Evolutionary conservation across 2,797 vertebrate species (phyloP), one percentile per base, ranked within the genome.

Genomic region (Rhadinocentrus ornatus): DNA sequence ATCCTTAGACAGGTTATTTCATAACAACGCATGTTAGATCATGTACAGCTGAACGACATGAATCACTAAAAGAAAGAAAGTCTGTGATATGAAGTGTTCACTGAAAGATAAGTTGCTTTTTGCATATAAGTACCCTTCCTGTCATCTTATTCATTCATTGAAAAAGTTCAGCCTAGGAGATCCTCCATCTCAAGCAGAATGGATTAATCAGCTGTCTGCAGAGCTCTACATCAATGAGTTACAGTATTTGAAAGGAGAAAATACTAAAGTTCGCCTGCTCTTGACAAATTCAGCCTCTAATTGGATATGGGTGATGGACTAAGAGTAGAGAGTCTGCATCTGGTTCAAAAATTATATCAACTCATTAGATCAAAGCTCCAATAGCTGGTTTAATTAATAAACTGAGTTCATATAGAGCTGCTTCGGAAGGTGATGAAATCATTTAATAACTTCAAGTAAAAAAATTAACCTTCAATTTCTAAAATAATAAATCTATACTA

Each of bases 281-380:
- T 80, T 89, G 78, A 81, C 72, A 91, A 86, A 89, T 78, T 83
- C 81, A 55, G 27, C 71, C 72, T 90, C 89, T 93, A 93, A 93
- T 93, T 93, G 90, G 93, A 92, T 85, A 83, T 18, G 84, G 79
- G 61, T 91, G 90, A 92, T 89, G 69, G 81, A 74, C 44, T 87
- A 54, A 56, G 77, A 84, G 71, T 62, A 77, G 64, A 70, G 69
- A 56, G 66, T 72, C 75, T 80, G 69, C 78, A 78, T 66, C 72
- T 77, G 85, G 66, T 66, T 80, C 39, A 44, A 81, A 83, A 88
- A 88, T 80, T 58, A 80, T 68, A 89, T 76, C 68, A 80, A 62
- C 63, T 18, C 54, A 26, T 63, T 58, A 90, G 78, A 84, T 89
- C 82, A 91, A 89, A 91, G 81, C 81, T 86, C 64, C 86, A 88